Evolutionary conservation across 2,888 invertebrate genomes (phyloP).

Genomic region (Mylabris sibirica): DNA sequence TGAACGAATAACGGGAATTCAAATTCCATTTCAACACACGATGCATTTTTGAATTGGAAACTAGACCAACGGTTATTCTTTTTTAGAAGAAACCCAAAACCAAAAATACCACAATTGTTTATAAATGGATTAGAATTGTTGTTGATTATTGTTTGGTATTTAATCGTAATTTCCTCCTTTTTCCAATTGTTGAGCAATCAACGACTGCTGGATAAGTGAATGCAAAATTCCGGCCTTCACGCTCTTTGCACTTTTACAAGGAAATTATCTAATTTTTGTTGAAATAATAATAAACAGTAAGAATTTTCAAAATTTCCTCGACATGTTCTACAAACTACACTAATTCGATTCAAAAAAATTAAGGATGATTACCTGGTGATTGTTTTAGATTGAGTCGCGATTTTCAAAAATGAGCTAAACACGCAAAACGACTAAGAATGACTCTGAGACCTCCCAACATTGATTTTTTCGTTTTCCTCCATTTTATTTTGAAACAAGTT

Average conservation of each 20-base stretch:
- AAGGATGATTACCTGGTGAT: too few relatives aligned
- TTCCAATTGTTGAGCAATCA: background rate
- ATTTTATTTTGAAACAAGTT: too few relatives aligned
- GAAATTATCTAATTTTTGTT: background rate
- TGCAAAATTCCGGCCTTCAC: constrained; percentile 26
- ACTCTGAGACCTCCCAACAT: too few relatives aligned
- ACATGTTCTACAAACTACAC: background rate
- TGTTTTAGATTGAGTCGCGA: too few relatives aligned
- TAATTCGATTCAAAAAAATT: too few relatives aligned
- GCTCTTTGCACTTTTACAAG: constrained; percentile 11
- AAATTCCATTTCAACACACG: background rate
- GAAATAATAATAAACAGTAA: background rate
- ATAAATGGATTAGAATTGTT: background rate
- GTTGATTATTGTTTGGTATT: background rate
- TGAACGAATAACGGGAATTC: background rate
- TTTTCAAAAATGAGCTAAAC: too few relatives aligned
- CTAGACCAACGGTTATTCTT: background rate
- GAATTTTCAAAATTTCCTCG: background rate
- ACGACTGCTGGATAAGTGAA: constrained; percentile 15
- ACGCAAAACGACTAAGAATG: too few relatives aligned
- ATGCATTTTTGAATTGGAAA: background rate
- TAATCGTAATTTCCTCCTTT: background rate
- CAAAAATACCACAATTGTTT: background rate
- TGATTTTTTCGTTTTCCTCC: too few relatives aligned
- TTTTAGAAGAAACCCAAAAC: background rate